A percentile compares a stretch with the other conserved stretches of the same genome.
phyloP scores from a whole-genome alignment of 2,797 vertebrate species.

The Scomberomorus guttatus region DNA sequence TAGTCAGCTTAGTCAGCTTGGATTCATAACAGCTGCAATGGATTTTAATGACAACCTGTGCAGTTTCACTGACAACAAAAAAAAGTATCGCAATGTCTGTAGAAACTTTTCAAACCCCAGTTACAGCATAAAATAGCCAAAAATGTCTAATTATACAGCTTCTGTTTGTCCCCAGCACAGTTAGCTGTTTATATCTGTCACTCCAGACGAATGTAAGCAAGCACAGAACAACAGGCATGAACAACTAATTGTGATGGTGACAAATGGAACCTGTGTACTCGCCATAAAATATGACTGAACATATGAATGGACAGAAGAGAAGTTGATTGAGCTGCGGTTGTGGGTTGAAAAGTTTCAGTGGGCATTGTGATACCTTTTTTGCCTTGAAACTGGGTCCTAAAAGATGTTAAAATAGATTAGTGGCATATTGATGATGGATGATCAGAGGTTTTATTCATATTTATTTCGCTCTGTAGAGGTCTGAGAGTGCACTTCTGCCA shows the following conservation, averaged over 20 bases:
- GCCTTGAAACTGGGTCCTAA: not conserved
- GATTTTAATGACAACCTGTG: conserved; percentile 1
- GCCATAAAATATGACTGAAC: too few relatives aligned
- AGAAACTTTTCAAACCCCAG: not conserved
- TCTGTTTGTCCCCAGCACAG: not conserved
- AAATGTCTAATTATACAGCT: not conserved
- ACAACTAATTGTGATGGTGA: not conserved
- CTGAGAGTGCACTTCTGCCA: not conserved
- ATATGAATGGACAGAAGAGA: conserved; percentile 6
- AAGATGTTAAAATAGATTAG: not conserved
- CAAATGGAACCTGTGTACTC: not conserved
- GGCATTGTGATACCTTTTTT: not conserved
- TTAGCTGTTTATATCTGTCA: not conserved
- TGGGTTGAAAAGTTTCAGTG: too few relatives aligned
- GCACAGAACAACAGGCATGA: too few relatives aligned
- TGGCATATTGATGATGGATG: not conserved
- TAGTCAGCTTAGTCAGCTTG: too few relatives aligned
- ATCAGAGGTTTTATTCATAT: conserved; percentile 6
- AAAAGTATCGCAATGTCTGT: not conserved
- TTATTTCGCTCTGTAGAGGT: not conserved
- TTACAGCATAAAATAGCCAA: not conserved
- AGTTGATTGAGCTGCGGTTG: too few relatives aligned
- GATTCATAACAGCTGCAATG: not conserved
- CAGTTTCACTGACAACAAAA: not conserved
- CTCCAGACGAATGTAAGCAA: too few relatives aligned